phyloP scores from a whole-genome alignment of 2,797 vertebrate species.

The Danio albolineatus region DNA sequence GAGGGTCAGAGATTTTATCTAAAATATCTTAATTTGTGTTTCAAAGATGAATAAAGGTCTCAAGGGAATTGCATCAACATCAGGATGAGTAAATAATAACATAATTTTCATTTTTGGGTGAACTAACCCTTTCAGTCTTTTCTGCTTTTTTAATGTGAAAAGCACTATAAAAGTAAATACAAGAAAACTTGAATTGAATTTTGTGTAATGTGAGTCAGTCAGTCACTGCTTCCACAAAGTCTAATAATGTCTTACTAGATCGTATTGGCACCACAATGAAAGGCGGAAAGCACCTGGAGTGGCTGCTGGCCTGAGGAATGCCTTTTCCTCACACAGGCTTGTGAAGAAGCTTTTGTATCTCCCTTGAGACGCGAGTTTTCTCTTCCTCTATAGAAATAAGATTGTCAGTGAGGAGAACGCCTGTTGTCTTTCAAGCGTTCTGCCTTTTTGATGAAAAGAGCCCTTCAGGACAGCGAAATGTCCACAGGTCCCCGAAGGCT shows the following conservation, averaged over 20 bases:
- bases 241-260: background rate
- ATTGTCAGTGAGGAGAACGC: slow-evolving; percentile 42
- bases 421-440: slow-evolving; percentile 54
- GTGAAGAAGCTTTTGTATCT: slow-evolving; percentile 57
- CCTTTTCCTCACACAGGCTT: slow-evolving; percentile 49
- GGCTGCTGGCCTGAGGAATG: slow-evolving; percentile 41
- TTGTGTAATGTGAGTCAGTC: background rate
- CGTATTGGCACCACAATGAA: slow-evolving; percentile 23
- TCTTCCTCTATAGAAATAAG: slow-evolving; percentile 49
- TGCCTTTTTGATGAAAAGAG: slow-evolving; percentile 63
- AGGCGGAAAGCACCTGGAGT: slow-evolving; percentile 42
- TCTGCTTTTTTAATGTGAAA: no score
- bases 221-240: background rate
- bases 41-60: no score
- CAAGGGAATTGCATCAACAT: no score
- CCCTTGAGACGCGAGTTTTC: slow-evolving; percentile 47
- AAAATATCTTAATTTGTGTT: no score
- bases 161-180: no score
- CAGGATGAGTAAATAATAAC: no score
- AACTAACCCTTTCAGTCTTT: no score
- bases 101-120: background rate
- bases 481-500: slow-evolving; percentile 56
- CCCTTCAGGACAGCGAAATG: slow-evolving; percentile 65
- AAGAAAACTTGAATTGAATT: background rate
- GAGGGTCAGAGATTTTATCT: no score